Base-by-base conservation (phyloP, 2,113 vertebrate species). In the Scomber scombrus region DNA sequence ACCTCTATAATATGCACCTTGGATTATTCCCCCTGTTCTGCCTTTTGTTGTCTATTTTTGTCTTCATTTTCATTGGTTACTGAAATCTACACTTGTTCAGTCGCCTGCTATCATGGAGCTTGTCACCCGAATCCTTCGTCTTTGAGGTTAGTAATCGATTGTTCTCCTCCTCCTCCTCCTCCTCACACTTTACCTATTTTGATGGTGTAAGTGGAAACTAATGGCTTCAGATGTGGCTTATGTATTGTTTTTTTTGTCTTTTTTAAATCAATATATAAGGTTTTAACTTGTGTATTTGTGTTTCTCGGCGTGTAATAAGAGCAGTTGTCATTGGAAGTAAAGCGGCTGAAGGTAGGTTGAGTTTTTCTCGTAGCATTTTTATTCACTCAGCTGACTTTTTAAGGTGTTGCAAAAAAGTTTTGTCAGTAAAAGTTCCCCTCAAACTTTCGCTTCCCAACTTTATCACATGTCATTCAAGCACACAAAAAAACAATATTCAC, bases 81-180 rank as follows among this genome's bases (percentile, higher is more conserved):
- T 65, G 82, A 76, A 68, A 87, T 88, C 85, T 73, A 79, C 80
- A 84, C 82, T 89, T 89, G 75, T 86, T 91, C 58, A 52, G 78
- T 78, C 64, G 75, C 71, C 82, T 73, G 82, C 61, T 79, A 91
- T 87, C 54, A 95, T 96, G 95, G 93, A 95, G 65, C 72, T 74
- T 87, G 92, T 90, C 89, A 91, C 70, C 85, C 88, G 88, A 91
- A 80, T 84, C 81, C 77, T 68, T 75, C 78, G 80, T 68, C 67
- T 91, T 85, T 95, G 91, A 96, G 95, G 95, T 96, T 85, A 91
- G 95, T 95, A 67, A 78, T 81, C 65, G 82, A 67, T 52, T 61
- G 51, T 68, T 88, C 54, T 85, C 13, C 66, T 72, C 45, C 16
- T 56, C 8, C 34, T 40, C 31, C 60, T 80, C 19, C 34, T 43